Evolutionary conservation across 2,888 invertebrate genomes (phyloP).

Genomic region (Cantharis flavilabris): DNA sequence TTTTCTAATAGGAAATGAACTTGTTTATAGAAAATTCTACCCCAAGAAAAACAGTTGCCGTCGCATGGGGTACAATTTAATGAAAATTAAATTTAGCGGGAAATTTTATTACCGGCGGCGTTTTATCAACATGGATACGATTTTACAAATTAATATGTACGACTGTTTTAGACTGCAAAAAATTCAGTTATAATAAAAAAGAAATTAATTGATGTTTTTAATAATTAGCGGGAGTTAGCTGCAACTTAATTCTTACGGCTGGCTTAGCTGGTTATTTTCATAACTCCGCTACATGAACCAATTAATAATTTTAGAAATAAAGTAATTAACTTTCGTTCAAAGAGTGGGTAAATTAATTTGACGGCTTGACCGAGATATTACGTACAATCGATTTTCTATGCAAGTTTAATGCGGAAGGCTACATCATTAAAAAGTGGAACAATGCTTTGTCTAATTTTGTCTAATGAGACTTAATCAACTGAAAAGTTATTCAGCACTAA

Average conservation of each 20-base stretch:
- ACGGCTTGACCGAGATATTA: not conserved
- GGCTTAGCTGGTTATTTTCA: too few species aligned
- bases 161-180: too few species aligned
- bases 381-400: not conserved
- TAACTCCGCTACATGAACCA: not conserved
- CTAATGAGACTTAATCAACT: not conserved
- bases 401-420: not conserved
- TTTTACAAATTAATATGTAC: too few species aligned
- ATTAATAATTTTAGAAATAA: not conserved
- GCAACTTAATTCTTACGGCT: too few species aligned
- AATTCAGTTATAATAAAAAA: too few species aligned
- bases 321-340: not conserved
- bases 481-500: not conserved
- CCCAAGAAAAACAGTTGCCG: not conserved
- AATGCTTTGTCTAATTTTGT: not conserved
- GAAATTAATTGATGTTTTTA: too few species aligned
- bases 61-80: not conserved
- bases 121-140: not conserved
- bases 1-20: not conserved
- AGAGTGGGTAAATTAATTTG: not conserved
- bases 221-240: too few species aligned
- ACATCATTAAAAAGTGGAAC: not conserved
- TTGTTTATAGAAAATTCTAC: not conserved
- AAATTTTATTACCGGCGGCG: not conserved
- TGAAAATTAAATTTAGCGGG: not conserved